Evolutionary conservation across 2,888 invertebrate genomes (phyloP), one percentile per base, ranked within the genome.

Genomic region (Diogma glabrata): DNA sequence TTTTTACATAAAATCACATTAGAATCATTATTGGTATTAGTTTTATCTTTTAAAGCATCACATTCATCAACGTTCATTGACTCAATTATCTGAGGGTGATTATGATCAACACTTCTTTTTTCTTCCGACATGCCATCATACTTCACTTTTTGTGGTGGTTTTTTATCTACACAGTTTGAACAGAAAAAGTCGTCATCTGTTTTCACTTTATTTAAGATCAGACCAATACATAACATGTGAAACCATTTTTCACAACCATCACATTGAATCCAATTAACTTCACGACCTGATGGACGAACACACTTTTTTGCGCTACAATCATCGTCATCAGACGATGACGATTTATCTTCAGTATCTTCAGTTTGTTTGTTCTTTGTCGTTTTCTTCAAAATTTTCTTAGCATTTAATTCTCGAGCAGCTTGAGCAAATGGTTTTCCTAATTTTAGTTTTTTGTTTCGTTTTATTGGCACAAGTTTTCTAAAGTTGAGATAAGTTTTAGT

Each of bases 181-280:
- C 93, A 93, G 54, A 86, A 81, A 67, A 88, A 93, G 69, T 89
- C 89, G 63, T 89, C 89, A 62, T 89, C 87, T 50, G 88, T 87
- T 4, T 84, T 81, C 12, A 94, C 81, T 58, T 92, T 85, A 56
- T 79, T 81, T 45, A 84, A 83, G 52, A 81, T 81, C 12, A 95
- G 75, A 0, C 94, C 95, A 17, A 95, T 90, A 72, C 96, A 97
- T 59, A 87, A 82, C 81, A 93, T 86, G 72, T 99, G 97, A 74
- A 93, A 96, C 97, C 97, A 97, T 62, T 85, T 83, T 65, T 93
- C 88, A 73, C 97, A 97, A 38, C 87, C 89, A 69, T 97, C 97
- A 72, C 97, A 99, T 63, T 94, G 94, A 54, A 97, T 92, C 96
- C 96, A 97, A 68, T 93, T 87, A 24, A 95, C 91, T 66, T 87